A percentile compares a stretch with the other conserved stretches of the same genome.
phyloP scores from a whole-genome alignment of 2,113 vertebrate genomes.

The Tragulus kanchil region DNA sequence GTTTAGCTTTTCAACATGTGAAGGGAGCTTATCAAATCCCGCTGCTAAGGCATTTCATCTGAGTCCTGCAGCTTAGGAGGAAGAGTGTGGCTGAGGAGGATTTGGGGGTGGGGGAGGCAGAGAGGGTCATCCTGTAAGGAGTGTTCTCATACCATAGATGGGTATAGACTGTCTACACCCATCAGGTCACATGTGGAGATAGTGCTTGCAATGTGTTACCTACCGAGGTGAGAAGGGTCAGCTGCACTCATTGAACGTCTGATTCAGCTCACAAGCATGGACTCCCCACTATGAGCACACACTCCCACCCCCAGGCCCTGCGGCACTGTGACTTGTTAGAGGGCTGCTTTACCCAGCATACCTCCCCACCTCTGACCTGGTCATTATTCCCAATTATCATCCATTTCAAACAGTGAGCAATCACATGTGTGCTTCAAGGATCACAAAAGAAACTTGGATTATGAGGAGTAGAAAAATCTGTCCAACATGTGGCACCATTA shows the following conservation, averaged over 20 bases:
- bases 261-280: neutral
- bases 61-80: neutral
- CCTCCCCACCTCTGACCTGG: neutral
- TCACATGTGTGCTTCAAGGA: slow-evolving; percentile 68
- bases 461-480: slow-evolving; percentile 84
- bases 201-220: neutral
- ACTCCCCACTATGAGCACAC: neutral
- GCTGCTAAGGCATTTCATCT: slow-evolving; percentile 43
- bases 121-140: neutral
- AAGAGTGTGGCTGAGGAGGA: neutral
- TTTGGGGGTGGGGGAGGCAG: neutral
- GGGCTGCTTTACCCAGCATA: neutral
- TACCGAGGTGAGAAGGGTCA: neutral
- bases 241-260: neutral
- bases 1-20: slow-evolving; percentile 62
- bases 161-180: neutral
- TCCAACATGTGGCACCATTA: slow-evolving; percentile 82
- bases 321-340: neutral
- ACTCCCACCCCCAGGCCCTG: neutral
- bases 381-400: slow-evolving; percentile 20
- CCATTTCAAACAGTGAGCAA: slow-evolving; percentile 37
- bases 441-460: slow-evolving; percentile 83
- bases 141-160: neutral
- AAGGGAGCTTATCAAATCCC: slow-evolving; percentile 47
- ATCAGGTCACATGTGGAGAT: neutral